Conservation (phyloP, 2,888 invertebrate species). For the Diarsia mendica region DNA sequence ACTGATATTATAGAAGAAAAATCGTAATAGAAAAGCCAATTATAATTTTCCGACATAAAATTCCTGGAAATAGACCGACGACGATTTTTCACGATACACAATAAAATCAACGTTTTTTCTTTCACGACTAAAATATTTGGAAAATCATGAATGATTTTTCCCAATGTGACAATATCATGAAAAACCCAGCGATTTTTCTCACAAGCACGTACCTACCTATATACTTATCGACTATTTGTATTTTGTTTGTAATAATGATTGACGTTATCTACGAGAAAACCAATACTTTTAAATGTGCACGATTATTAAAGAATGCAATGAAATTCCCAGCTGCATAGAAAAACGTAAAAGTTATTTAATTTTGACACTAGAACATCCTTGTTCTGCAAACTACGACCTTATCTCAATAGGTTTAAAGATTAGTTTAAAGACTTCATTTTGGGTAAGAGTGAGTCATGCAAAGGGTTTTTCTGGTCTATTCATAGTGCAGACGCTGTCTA, state of each 20-base stretch:
- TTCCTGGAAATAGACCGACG: not conserved
- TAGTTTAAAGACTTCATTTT: not conserved
- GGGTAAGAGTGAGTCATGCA: conserved; percentile 49
- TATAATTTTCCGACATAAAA: not conserved
- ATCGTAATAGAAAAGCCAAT: too few relatives aligned
- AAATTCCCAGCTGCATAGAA: conserved; percentile 9
- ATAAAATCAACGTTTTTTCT: not conserved
- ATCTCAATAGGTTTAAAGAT: fast-evolving
- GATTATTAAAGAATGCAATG: conserved; percentile 19
- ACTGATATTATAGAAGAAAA: too few relatives aligned
- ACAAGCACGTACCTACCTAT: not conserved
- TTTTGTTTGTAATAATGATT: conserved; percentile 8
- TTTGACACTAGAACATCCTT: not conserved
- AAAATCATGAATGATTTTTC: conserved; percentile 4
- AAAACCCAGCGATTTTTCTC: conserved; percentile 10
- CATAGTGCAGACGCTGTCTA: conserved; percentile 52
- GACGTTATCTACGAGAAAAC: conserved; percentile 36
- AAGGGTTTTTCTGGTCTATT: conserved; percentile 61
- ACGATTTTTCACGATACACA: not conserved
- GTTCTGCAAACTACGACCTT: conserved; percentile 28
- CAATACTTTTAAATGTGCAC: conserved; percentile 2
- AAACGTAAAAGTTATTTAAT: fast-evolving
- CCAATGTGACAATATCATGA: not conserved
- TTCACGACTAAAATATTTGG: conserved; percentile 3
- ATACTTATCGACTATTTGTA: not conserved